These are phyloP conservation scores for Micropterix aruncella DNA, from an alignment of 2,888 invertebrate species.

Conservation along the genomic window DNA sequence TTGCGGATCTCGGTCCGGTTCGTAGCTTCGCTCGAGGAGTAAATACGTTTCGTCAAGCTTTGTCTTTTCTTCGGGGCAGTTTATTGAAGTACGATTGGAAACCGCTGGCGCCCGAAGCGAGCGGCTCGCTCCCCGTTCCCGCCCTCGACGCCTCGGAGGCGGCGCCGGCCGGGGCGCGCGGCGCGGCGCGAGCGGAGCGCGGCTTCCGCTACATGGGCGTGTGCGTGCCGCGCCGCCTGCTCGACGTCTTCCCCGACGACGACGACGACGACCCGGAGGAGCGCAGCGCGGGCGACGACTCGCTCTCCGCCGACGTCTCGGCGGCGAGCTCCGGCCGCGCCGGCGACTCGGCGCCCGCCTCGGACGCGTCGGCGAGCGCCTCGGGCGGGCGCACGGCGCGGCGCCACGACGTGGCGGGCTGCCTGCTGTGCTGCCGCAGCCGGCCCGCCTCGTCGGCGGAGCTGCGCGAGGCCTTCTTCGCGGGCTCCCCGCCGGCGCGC, in stretches of 20 bases:
- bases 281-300: slow-evolving; percentile 6
- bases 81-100: slow-evolving; percentile 35
- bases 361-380: slow-evolving; percentile 21
- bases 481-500: too few species aligned
- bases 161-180: slow-evolving; percentile 5
- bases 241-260: slow-evolving; percentile 44
- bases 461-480: slow-evolving; percentile 33
- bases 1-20: too few species aligned
- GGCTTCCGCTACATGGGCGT: slow-evolving; percentile 55
- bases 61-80: too few species aligned
- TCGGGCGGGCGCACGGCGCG: slow-evolving; percentile 16
- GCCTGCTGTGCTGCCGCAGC: slow-evolving; percentile 28
- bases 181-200: neutral
- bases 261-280: slow-evolving; percentile 7
- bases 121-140: slow-evolving; percentile 12
- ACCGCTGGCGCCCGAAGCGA: slow-evolving; percentile 21
- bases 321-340: neutral
- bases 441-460: slow-evolving; percentile 31
- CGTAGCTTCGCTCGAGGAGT: too few species aligned
- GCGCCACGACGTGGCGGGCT: slow-evolving; percentile 24
- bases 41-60: too few species aligned
- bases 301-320: slow-evolving; percentile 7
- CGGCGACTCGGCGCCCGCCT: slow-evolving; percentile 19
- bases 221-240: slow-evolving; percentile 52
- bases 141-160: slow-evolving; percentile 11